Conservation (phyloP, 1,140 invertebrate species). For the Drosophila funebris region DNA sequence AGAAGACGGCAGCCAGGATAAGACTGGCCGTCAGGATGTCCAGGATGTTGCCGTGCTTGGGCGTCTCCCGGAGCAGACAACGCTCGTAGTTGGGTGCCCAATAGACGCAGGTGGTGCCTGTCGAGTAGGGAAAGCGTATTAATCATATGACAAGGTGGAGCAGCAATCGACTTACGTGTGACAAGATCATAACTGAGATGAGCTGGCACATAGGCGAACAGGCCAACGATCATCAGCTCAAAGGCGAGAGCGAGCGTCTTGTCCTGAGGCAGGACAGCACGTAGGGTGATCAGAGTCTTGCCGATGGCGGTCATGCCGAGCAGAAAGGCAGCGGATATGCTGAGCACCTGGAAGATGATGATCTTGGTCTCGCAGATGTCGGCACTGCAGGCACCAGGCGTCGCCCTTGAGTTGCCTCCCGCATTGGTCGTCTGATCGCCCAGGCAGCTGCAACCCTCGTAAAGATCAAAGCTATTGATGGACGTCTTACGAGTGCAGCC, state of each 20-base stretch:
- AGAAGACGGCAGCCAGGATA: slow-evolving; percentile 73
- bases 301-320: slow-evolving; percentile 85
- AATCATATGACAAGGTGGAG: too few relatives aligned
- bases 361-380: slow-evolving; percentile 85
- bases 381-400: slow-evolving; percentile 85
- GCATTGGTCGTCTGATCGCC: slow-evolving; percentile 52
- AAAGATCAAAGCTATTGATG: slow-evolving; percentile 84
- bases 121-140: neutral
- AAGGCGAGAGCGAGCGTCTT: slow-evolving; percentile 87
- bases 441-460: slow-evolving; percentile 85
- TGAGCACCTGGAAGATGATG: slow-evolving; percentile 85
- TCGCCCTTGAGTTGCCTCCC: slow-evolving; percentile 57
- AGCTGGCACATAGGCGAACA: slow-evolving; percentile 85
- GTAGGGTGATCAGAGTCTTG: slow-evolving; percentile 85
- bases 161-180: slow-evolving; percentile 84
- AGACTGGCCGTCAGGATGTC: slow-evolving; percentile 74
- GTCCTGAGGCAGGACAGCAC: slow-evolving; percentile 85
- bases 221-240: slow-evolving; percentile 84
- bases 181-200: slow-evolving; percentile 85
- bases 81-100: slow-evolving; percentile 71
- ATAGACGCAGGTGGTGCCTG: slow-evolving; percentile 83
- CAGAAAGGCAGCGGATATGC: slow-evolving; percentile 80
- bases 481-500: slow-evolving; percentile 85
- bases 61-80: slow-evolving; percentile 75
- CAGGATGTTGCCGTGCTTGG: slow-evolving; percentile 78